Conservation (phyloP, 2,797 vertebrate genomes). For the Kryptopterus vitreolus region DNA sequence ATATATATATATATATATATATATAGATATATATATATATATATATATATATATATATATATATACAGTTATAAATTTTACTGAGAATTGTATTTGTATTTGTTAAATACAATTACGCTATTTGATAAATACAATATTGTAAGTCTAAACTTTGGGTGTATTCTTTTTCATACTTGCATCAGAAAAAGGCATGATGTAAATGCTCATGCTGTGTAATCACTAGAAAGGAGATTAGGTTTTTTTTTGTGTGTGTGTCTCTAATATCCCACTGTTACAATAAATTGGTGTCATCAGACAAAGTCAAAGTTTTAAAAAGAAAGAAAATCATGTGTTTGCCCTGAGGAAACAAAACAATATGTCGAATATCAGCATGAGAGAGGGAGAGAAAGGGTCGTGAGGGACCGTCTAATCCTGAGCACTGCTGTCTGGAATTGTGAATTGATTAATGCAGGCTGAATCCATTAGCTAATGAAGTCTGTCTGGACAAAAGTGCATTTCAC, state of each 20-base stretch:
- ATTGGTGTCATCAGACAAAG: conserved; percentile 29
- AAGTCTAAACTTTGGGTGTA: background rate
- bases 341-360: conserved; percentile 27
- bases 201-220: conserved; percentile 6
- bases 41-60: no score
- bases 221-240: conserved; percentile 39
- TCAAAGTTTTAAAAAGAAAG: conserved; percentile 30
- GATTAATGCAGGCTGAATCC: conserved; percentile 60
- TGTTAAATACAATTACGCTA: no score
- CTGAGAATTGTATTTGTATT: no score
- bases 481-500: conserved; percentile 45
- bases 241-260: conserved; percentile 19
- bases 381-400: conserved; percentile 17
- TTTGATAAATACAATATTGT: background rate
- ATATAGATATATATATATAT: no score
- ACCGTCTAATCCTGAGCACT: conserved; percentile 44
- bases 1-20: no score
- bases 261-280: conserved; percentile 38
- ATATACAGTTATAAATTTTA: no score
- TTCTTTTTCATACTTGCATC: background rate
- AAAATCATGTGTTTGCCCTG: conserved; percentile 36
- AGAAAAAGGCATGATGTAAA: background rate
- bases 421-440: conserved; percentile 61
- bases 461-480: conserved; percentile 65
- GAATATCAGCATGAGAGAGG: conserved; percentile 29